Evolutionary conservation across 2,888 invertebrate species (phyloP), one percentile per base, ranked within the genome.

Genomic region (Julus scandinavius): DNA sequence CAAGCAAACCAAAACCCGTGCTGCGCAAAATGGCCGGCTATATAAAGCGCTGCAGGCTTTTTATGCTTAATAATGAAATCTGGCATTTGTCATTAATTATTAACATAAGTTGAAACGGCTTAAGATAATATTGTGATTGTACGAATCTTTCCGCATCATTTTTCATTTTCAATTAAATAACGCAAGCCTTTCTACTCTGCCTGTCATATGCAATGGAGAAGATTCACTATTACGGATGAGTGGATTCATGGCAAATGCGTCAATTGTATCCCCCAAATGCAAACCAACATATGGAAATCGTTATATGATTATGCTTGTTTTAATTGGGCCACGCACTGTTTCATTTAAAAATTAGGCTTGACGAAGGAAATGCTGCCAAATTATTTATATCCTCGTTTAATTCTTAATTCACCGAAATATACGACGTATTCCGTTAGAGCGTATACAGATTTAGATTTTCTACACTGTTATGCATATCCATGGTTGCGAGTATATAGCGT

Each of bases 1-100:
- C 20, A 20, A 5, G 20, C n/a, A 17, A n/a, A 63, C n/a, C n/a
- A 6, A 3, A 63, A 63, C 13, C 63, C 63, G 2, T 13, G 63
- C 63, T 1, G 63, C 11, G 20, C 63, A 63, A 20, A 63, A 63
- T 63, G 63, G 63, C 63, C 63, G 63, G 13, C 63, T 63, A 63
- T 63, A 6, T 49, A 49, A 11, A 49, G 29, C 49, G 49, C 29
- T 29, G 54, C 15, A 15, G 54, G 54, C 54, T 54, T 54, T 54
- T 15, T 54, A 9, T 5, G 20, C 2, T 20, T 15, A 63, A 20
- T 20, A 63, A 63, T 63, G 63, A 3, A 4, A 63, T 63, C 63
- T 63, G 63, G 63, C 63, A 63, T 58, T 58, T 63, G 63, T n/a
- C 63, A 63, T 63, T 20, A 63, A 63, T 63, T 63, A 63, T 63